Evolutionary conservation across 2,113 vertebrate species (phyloP).

Genomic region (Piliocolobus tephrosceles): DNA sequence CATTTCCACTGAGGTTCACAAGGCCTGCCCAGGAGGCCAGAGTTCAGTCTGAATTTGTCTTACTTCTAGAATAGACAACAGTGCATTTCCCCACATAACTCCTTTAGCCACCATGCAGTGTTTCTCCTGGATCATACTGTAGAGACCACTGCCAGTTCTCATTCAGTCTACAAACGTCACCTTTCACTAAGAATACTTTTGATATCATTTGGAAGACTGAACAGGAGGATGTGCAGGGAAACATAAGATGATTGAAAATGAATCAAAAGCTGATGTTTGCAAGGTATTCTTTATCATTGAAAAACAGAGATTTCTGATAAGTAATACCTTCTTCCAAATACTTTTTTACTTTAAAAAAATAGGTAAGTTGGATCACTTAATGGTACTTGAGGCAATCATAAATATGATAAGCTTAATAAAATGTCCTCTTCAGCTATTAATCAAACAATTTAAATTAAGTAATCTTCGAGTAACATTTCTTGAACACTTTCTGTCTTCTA

Average conservation of each 20-base stretch:
- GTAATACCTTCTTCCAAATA: neutral
- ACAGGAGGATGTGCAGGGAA: neutral
- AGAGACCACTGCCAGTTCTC: neutral
- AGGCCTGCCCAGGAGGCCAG: neutral
- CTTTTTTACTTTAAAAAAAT: neutral
- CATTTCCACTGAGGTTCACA: neutral
- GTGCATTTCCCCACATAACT: rapidly evolving
- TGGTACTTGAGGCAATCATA: neutral
- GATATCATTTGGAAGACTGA: neutral
- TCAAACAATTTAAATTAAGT: neutral
- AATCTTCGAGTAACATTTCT: neutral
- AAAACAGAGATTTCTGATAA: neutral
- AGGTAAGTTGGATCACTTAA: neutral
- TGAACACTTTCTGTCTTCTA: neutral
- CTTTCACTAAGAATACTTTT: neutral
- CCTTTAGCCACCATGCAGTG: rapidly evolving
- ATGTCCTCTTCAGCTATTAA: neutral
- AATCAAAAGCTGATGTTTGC: neutral
- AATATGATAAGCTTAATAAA: neutral
- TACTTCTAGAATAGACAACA: neutral
- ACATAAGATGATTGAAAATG: neutral
- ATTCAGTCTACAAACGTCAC: neutral
- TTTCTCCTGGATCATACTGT: neutral
- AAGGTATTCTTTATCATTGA: neutral
- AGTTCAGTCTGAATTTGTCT: neutral